Evolutionary conservation across 2,797 vertebrate genomes (phyloP), one percentile per base, ranked within the genome.

Genomic region (Petrocephalus sullivani): DNA sequence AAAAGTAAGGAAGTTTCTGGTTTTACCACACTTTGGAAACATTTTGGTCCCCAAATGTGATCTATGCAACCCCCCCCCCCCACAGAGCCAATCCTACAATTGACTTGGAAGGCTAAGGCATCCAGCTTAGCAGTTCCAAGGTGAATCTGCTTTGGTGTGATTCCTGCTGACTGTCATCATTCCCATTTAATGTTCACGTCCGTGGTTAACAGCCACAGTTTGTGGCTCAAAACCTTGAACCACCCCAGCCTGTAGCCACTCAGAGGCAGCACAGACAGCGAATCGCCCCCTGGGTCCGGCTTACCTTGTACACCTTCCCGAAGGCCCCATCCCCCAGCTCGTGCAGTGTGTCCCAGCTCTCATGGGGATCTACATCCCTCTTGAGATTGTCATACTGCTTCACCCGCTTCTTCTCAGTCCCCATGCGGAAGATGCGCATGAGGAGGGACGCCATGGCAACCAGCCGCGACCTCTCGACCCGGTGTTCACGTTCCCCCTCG

Each of bases 251-350:
- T 37, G 14, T 75, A 41, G 4, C 67, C 37, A 19, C 71, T 37
- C 37, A 46, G 16, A 78, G 37, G 4, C 16, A 78, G 33, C 37
- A n/a, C n/a, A 78, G 37, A 78, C 16, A 41, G 16, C 0, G 71
- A 0, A 5, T 23, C 67, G 10, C 71, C 12, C 49, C 23, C 12
- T 1, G 6, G 14, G 1, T 46, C 28, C 21, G 23, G 37, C 90
- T 84, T 89, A 94, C 93, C 93, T 94, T 94, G 89, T 92, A 93
- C 3, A 94, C 93, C 89, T 93, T 94, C 51, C 93, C 93, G n/a
- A 94, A 94, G 5, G 93, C 93, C 46, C 93, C 93, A 37, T 94
- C 93, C 49, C 93, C 93, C 21, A 94, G 92, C 86, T 94, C 92
- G 19, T 92, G 92, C 2, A 89, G 67, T 0, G 92, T 92, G 37